Base-by-base conservation (phyloP, 2,113 vertebrate genomes). In the Pelobates fuscus region DNA sequence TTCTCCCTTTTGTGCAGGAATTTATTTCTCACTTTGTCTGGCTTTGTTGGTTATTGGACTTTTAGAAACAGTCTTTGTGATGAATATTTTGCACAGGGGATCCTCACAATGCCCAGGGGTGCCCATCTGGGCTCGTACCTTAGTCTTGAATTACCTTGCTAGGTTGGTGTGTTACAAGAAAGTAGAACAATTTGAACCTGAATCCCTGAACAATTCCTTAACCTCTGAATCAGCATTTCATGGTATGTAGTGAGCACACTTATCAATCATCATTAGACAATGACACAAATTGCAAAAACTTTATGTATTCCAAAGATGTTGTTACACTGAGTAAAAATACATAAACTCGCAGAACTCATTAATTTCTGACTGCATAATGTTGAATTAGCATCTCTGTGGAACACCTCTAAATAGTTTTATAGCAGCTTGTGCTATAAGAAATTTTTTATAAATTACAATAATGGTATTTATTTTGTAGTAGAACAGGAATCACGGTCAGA, bases 1-100 rank as follows among this genome's bases (percentile, higher is more conserved):
- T 23, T 65, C 8, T 37, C 21, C 25, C 8, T 54, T 43, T 18
- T n/a, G n/a, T n/a, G n/a, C 12, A 70, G 67, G 67, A 25, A 70
- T 70, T 37, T 70, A 70, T 58, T 37, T 70, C 20, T 70, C 67
- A 24, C 14, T 70, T 15, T 70, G 67, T 29, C 54, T 70, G 29
- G 67, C 67, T 1, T 2, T 70, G n/a, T 12, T 70, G 30, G 67
- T 70, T 27, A 59, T 70, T 41, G 52, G 52, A 58, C 54, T 70
- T 20, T 43, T 70, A 43, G 52, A 70, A 23, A 70, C 67, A 25
- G 30, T 70, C 12, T 70, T 70, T 70, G 54, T 70, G 2, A 70
- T 70, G 67, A 58, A 70, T 23, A 70, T 70, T 41, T 24, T 70
- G 14, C 26, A 70, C 14, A n/a, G 54, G 23, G 30, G 54, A 17